Conservation (phyloP, 2,888 invertebrate genomes). For the Hermaeophaga mercurialis region DNA sequence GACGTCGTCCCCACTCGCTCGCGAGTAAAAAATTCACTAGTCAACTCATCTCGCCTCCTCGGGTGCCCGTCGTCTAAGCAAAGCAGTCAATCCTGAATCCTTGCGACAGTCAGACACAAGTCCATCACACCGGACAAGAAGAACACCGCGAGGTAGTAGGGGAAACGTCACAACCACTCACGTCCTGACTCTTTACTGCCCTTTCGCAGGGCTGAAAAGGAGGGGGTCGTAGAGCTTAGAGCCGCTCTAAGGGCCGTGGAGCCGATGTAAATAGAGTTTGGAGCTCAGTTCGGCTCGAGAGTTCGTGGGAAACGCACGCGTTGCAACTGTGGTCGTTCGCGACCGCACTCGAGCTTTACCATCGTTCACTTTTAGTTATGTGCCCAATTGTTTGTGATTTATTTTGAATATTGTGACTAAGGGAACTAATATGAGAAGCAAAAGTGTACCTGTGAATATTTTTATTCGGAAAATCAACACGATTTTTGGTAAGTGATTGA, state of each 20-base stretch:
- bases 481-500: conserved; percentile 39
- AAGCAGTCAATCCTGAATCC: conserved; percentile 16
- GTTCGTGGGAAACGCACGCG: conserved; percentile 41
- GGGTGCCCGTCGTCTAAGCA: conserved; percentile 36
- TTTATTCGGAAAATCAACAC: conserved; percentile 46
- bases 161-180: conserved; percentile 50
- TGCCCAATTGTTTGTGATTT: conserved; percentile 2
- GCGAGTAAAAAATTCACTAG: conserved; percentile 13
- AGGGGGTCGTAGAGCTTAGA: conserved; percentile 43
- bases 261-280: conserved; percentile 44
- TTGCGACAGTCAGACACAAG: conserved; percentile 44
- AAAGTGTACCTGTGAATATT: conserved; percentile 46
- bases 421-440: conserved; percentile 41
- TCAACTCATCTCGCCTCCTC: conserved; percentile 35
- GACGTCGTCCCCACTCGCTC: background rate
- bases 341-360: conserved; percentile 1
- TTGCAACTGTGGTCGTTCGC: conserved; percentile 6
- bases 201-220: conserved; percentile 36
- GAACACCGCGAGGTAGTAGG: conserved; percentile 30
- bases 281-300: conserved; percentile 47
- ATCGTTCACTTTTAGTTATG: conserved; percentile 2
- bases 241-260: conserved; percentile 38
- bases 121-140: conserved; percentile 38
- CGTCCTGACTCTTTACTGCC: conserved; percentile 50
- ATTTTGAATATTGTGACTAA: conserved; percentile 12